Evolutionary conservation across 1,140 invertebrate species (phyloP).

Genomic region (Drosophila sproati): DNA sequence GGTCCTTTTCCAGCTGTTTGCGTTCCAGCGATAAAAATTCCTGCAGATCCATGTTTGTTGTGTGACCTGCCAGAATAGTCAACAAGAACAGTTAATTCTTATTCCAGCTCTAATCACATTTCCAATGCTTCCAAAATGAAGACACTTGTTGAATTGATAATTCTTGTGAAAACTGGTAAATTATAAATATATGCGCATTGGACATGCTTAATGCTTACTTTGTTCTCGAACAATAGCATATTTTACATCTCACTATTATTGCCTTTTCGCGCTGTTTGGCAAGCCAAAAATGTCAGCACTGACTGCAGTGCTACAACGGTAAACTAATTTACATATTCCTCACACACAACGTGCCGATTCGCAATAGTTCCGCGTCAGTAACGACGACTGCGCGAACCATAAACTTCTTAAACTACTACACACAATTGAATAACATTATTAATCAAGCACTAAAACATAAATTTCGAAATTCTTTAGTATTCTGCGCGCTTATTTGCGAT

Average conservation of each 20-base stretch:
- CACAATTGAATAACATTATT: neutral
- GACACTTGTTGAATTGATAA: too few relatives aligned
- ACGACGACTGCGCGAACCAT: neutral
- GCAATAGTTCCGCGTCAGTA: neutral
- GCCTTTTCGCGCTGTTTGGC: neutral
- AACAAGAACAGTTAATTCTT: neutral
- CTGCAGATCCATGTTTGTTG: conserved; percentile 61
- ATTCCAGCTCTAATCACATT: neutral
- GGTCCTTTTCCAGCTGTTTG: conserved; percentile 59
- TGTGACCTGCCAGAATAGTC: neutral
- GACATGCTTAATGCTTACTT: too few relatives aligned
- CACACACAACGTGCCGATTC: neutral
- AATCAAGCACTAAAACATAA: conserved; percentile 5
- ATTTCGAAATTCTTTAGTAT: conserved; percentile 38
- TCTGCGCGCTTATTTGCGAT: conserved; percentile 36
- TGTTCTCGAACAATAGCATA: too few relatives aligned
- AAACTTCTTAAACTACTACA: neutral
- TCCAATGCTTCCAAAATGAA: too few relatives aligned
- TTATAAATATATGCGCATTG: neutral
- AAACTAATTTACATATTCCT: conserved; percentile 8
- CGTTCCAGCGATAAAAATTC: conserved; percentile 63
- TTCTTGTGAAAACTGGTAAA: too few relatives aligned
- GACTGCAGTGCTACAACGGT: neutral
- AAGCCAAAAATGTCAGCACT: neutral
- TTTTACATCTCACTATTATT: neutral